phyloP scores from a whole-genome alignment of 2,888 invertebrate genomes.

The Drosophila koepferae region DNA sequence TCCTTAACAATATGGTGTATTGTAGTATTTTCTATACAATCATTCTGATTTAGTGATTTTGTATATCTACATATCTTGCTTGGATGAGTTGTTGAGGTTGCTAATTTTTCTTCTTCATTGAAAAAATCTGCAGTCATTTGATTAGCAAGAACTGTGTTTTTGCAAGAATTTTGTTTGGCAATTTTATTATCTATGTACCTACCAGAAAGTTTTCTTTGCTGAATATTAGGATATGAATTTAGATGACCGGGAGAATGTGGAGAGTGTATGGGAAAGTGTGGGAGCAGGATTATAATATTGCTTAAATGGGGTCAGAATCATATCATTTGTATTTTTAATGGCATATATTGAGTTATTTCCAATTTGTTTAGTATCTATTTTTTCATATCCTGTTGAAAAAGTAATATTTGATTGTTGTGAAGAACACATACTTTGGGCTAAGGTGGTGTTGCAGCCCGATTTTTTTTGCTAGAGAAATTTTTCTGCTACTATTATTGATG shows the following conservation, averaged over 20 bases:
- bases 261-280: conserved; percentile 75
- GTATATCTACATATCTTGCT: conserved; percentile 43
- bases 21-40: conserved; percentile 8
- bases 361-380: conserved; percentile 35
- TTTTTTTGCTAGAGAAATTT: conserved; percentile 85
- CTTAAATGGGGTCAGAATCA: conserved; percentile 42
- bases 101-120: conserved; percentile 23
- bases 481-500: conserved; percentile 82
- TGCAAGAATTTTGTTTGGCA: conserved; percentile 24
- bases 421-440: conserved; percentile 60
- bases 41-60: conserved; percentile 37
- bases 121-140: conserved; percentile 21
- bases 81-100: conserved; percentile 26
- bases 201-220: conserved; percentile 71
- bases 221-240: conserved; percentile 50
- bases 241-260: conserved; percentile 75
- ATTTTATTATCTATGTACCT: conserved; percentile 75
- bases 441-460: conserved; percentile 85
- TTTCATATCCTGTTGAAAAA: conserved; percentile 48
- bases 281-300: conserved; percentile 62
- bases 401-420: conserved; percentile 52
- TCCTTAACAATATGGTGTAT: conserved; percentile 9
- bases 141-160: conserved; percentile 29
- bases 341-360: conserved; percentile 38
- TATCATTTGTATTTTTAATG: conserved; percentile 47